Conservation (phyloP, 2,113 vertebrate genomes). For the Gobiocypris rarus region DNA sequence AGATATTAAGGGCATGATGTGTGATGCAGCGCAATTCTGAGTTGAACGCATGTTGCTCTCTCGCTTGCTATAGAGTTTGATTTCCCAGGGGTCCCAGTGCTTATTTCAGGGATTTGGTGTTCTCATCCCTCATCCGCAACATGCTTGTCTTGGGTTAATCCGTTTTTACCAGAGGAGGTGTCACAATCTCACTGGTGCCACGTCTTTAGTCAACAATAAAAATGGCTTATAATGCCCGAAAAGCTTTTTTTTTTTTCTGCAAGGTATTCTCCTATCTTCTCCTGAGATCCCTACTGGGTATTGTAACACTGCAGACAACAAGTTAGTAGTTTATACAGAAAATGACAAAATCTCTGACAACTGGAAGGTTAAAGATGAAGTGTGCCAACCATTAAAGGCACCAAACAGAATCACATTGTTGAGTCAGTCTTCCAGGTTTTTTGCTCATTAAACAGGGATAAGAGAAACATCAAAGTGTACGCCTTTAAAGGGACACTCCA, state of each 20-base stretch:
- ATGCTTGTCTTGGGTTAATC: slow-evolving; percentile 62
- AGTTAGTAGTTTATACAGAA: background rate
- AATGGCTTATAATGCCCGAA: slow-evolving; percentile 57
- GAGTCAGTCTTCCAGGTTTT: background rate
- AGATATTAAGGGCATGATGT: slow-evolving; percentile 54
- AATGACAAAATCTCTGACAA: background rate
- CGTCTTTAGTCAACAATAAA: slow-evolving; percentile 60
- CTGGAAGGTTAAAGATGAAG: slow-evolving; percentile 27
- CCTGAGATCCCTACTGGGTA: slow-evolving; percentile 5
- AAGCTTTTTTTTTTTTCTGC: slow-evolving; percentile 48
- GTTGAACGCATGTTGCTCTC: slow-evolving; percentile 59
- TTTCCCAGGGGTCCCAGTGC: slow-evolving; percentile 72
- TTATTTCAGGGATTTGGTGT: slow-evolving; percentile 61
- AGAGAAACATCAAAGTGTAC: too few relatives aligned
- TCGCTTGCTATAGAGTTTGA: slow-evolving; percentile 66
- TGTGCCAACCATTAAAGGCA: background rate
- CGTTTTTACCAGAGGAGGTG: slow-evolving; percentile 55
- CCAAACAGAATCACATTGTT: background rate
- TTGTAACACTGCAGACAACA: slow-evolving; percentile 20
- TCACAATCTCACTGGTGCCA: slow-evolving; percentile 56
- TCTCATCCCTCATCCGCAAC: slow-evolving; percentile 62
- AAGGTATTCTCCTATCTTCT: slow-evolving; percentile 47
- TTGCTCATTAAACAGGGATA: background rate
- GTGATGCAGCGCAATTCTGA: slow-evolving; percentile 59
- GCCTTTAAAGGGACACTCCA: too few relatives aligned